Evolutionary conservation across 1,140 invertebrate species (phyloP).

Genomic region (Drosophila pseudoobscura): DNA sequence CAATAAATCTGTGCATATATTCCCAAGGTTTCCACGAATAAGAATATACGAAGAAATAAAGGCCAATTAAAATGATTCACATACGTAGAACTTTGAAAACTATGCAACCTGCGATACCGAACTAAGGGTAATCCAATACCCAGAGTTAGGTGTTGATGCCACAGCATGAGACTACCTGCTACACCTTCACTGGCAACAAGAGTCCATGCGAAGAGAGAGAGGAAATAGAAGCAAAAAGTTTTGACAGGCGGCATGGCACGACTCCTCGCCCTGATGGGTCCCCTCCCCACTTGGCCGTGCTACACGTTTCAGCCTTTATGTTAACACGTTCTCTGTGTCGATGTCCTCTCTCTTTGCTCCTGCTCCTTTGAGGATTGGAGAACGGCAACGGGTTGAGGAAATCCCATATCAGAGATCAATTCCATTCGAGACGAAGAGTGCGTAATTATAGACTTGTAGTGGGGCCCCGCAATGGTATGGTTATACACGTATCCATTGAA

Average conservation of each 20-base stretch:
- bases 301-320: slow-evolving; percentile 43
- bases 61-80: too few relatives aligned
- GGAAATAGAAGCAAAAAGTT: slow-evolving; percentile 34
- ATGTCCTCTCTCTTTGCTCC: background rate
- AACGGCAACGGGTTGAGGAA: slow-evolving; percentile 18
- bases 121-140: too few relatives aligned
- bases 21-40: too few relatives aligned
- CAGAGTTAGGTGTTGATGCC: too few relatives aligned
- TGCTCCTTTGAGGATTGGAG: too few relatives aligned
- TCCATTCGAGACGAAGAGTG: background rate
- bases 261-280: slow-evolving; percentile 26
- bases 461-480: slow-evolving; percentile 48
- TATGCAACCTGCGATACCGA: too few relatives aligned
- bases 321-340: slow-evolving; percentile 43
- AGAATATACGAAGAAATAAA: too few relatives aligned
- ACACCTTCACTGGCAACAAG: too few relatives aligned
- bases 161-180: too few relatives aligned
- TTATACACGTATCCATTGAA: slow-evolving; percentile 46
- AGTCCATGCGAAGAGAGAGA: background rate
- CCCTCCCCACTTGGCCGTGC: slow-evolving; percentile 26
- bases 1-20: too few relatives aligned
- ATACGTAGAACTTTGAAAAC: too few relatives aligned
- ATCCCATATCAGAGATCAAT: slow-evolving; percentile 5
- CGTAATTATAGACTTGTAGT: slow-evolving; percentile 65
- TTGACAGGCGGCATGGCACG: slow-evolving; percentile 40